Percentiles rank a stretch among this genome's conserved stretches.
Conservation (phyloP, 2,888 invertebrate species). For the Cheiracanthium punctorium region DNA sequence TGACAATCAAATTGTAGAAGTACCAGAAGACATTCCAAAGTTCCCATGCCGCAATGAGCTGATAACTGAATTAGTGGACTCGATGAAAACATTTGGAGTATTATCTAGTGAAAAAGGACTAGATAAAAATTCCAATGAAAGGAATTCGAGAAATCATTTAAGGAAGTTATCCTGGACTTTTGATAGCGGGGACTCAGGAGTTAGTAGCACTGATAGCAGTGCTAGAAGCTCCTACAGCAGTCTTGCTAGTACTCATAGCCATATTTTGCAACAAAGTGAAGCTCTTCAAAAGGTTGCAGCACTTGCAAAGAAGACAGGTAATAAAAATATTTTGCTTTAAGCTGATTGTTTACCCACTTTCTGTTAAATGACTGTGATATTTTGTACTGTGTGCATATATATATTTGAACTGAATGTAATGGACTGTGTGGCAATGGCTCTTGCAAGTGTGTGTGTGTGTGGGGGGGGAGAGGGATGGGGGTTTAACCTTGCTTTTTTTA, state of each 20-base stretch:
- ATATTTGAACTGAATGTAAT: too few species aligned
- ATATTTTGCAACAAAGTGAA: slow-evolving; percentile 80
- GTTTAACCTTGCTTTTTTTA: too few species aligned
- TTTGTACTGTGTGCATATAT: too few species aligned
- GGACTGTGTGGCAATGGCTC: too few species aligned
- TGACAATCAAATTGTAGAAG: slow-evolving; percentile 92
- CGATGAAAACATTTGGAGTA: slow-evolving; percentile 79
- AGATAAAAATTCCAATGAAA: slow-evolving; percentile 72
- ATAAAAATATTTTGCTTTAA: neutral
- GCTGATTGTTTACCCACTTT: too few species aligned
- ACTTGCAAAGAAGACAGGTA: slow-evolving; percentile 87
- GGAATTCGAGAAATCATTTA: slow-evolving; percentile 63
- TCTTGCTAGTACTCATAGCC: slow-evolving; percentile 72
- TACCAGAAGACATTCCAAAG: slow-evolving; percentile 95
- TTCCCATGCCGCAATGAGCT: slow-evolving; percentile 94
- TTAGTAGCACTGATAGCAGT: slow-evolving; percentile 75
- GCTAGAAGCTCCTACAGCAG: slow-evolving; percentile 74
- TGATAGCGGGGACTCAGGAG: slow-evolving; percentile 76
- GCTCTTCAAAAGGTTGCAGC: slow-evolving; percentile 91
- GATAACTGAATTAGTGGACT: slow-evolving; percentile 85
- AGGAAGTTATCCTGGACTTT: slow-evolving; percentile 84
- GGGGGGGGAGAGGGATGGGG: too few species aligned
- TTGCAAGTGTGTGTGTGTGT: too few species aligned
- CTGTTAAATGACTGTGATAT: too few species aligned
- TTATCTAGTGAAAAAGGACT: slow-evolving; percentile 42